Conservation (phyloP, 2,888 invertebrate species). For the Venustoraphidia nigricollis region DNA sequence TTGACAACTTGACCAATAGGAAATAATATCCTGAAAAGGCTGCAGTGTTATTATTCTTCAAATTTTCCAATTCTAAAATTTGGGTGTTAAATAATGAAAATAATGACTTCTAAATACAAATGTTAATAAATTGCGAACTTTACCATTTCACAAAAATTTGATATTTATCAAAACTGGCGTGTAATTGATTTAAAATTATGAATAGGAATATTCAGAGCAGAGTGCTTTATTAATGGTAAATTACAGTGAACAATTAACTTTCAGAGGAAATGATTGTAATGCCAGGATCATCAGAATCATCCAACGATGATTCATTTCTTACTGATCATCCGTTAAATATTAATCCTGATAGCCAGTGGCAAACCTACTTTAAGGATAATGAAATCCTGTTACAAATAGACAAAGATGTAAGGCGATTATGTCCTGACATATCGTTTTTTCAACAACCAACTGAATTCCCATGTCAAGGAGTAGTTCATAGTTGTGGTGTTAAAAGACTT, state of each 20-base stretch:
- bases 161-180: no score
- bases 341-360: slow-evolving; percentile 94
- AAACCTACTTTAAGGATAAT: slow-evolving; percentile 91
- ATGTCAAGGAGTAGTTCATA: slow-evolving; percentile 62
- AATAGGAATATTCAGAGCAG: background rate
- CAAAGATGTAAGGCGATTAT: slow-evolving; percentile 86
- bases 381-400: slow-evolving; percentile 95
- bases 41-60: no score
- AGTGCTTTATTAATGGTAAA: background rate
- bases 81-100: no score
- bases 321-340: slow-evolving; percentile 85
- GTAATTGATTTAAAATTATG: background rate
- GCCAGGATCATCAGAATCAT: slow-evolving; percentile 46
- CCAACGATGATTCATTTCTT: slow-evolving; percentile 38
- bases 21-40: no score
- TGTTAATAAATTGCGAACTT: no score
- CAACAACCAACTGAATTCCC: slow-evolving; percentile 89
- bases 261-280: slow-evolving; percentile 76
- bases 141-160: no score
- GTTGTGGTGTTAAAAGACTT: slow-evolving; percentile 66
- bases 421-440: slow-evolving; percentile 96
- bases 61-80: no score
- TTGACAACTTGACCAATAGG: no score
- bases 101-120: no score
- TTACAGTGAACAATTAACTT: slow-evolving; percentile 14